Evolutionary conservation across 2,113 vertebrate species (phyloP).

Genomic region (Dunckerocampus dactyliophorus): DNA sequence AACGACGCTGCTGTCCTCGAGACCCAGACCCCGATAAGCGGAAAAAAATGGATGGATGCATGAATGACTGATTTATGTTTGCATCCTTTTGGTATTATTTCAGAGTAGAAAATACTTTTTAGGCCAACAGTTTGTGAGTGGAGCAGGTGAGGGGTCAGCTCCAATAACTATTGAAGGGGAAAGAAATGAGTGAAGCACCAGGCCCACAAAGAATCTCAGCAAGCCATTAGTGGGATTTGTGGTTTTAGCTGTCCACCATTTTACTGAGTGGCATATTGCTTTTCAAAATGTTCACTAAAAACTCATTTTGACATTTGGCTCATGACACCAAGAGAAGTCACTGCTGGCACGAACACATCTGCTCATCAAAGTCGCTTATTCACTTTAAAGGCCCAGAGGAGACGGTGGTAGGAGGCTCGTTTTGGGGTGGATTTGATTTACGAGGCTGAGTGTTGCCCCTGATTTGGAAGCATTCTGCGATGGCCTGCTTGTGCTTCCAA

Average conservation of each 20-base stretch:
- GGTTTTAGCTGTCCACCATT: slow-evolving; percentile 46
- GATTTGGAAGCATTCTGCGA: slow-evolving; percentile 15
- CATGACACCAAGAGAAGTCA: slow-evolving; percentile 18
- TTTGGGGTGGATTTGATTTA: slow-evolving; percentile 44
- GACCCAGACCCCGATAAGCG: too few species aligned
- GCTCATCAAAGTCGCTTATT: slow-evolving; percentile 18
- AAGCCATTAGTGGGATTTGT: slow-evolving; percentile 30
- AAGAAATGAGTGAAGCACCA: slow-evolving; percentile 40
- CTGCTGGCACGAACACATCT: slow-evolving; percentile 28
- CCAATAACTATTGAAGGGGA: slow-evolving; percentile 28
- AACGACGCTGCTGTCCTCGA: too few species aligned
- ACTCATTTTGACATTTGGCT: slow-evolving; percentile 29
- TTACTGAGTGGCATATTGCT: slow-evolving; percentile 34
- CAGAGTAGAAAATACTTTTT: not conserved
- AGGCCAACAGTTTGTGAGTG: not conserved
- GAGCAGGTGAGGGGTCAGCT: slow-evolving; percentile 38
- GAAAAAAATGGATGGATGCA: too few species aligned
- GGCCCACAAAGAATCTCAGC: slow-evolving; percentile 22
- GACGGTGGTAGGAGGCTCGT: slow-evolving; percentile 24
- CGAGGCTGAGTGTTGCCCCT: slow-evolving; percentile 20
- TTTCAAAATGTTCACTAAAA: slow-evolving; percentile 43
- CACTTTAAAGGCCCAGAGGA: slow-evolving; percentile 28
- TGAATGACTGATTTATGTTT: slow-evolving; percentile 15
- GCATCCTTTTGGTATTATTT: slow-evolving; percentile 29
- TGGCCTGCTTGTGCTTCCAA: slow-evolving; percentile 40